phyloP scores from a whole-genome alignment of 2,888 invertebrate species.

The Lasioglossum vierecki region DNA sequence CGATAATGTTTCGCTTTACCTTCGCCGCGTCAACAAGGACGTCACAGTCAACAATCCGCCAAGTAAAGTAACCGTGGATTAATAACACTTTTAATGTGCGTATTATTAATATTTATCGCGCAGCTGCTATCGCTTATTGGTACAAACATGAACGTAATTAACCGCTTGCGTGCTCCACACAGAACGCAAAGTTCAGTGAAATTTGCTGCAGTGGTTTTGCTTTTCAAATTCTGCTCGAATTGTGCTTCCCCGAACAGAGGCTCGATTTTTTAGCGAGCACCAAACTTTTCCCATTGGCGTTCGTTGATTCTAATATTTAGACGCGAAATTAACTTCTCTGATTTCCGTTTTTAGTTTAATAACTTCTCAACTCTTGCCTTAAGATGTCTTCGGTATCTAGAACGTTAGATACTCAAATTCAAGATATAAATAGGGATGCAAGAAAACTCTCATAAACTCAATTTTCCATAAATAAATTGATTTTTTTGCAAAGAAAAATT shows the following conservation, averaged over 20 bases:
- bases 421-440: too few species aligned
- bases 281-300: too few species aligned
- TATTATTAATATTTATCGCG: neutral
- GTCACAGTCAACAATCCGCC: neutral
- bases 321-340: too few species aligned
- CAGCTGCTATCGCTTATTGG: neutral
- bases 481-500: too few species aligned
- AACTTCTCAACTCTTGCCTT: too few species aligned
- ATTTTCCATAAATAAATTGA: too few species aligned
- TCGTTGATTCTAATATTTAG: too few species aligned
- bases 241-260: neutral
- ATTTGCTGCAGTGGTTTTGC: neutral
- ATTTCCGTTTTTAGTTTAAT: too few species aligned
- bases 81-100: neutral
- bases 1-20: neutral
- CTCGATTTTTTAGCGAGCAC: too few species aligned
- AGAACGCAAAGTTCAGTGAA: neutral
- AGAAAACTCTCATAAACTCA: too few species aligned
- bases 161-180: neutral
- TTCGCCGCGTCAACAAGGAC: neutral
- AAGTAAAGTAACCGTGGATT: neutral
- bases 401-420: too few species aligned
- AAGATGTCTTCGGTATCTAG: too few species aligned
- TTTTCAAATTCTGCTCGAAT: neutral
- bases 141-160: neutral